Evolutionary conservation across 2,888 invertebrate species (phyloP).

Genomic region (Cantharis flavilabris): DNA sequence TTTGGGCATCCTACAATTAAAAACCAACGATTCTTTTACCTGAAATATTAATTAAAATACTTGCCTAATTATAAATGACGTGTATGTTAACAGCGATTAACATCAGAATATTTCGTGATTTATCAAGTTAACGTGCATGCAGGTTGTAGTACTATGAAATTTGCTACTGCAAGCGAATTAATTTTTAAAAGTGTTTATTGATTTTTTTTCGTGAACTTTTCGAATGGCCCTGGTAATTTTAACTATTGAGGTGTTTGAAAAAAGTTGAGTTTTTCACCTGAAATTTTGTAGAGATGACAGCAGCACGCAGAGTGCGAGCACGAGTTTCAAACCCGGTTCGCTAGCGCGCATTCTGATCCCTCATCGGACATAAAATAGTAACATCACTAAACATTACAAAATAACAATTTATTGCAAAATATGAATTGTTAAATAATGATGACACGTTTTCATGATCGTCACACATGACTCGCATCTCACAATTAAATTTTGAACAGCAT

Average conservation of each 20-base stretch:
- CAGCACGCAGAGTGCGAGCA: slow-evolving; percentile 36
- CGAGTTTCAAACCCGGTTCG: slow-evolving; percentile 32
- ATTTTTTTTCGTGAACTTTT: neutral
- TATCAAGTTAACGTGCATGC: neutral
- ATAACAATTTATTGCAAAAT: slow-evolving; percentile 9
- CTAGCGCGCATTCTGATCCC: slow-evolving; percentile 31
- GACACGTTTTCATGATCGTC: slow-evolving; percentile 18
- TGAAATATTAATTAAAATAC: slow-evolving; percentile 39
- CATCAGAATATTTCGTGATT: neutral
- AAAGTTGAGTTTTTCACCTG: slow-evolving; percentile 30
- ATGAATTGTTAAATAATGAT: neutral
- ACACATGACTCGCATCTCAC: slow-evolving; percentile 24
- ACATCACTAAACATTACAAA: slow-evolving; percentile 29
- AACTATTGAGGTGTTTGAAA: neutral
- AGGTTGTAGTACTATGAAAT: neutral
- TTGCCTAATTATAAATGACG: slow-evolving; percentile 34
- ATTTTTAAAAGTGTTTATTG: neutral
- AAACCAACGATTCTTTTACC: slow-evolving; percentile 31
- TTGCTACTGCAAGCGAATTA: neutral
- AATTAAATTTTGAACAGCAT: slow-evolving; percentile 20
- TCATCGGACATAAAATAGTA: slow-evolving; percentile 20
- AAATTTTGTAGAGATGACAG: slow-evolving; percentile 35
- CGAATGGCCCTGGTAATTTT: neutral
- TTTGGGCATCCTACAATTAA: slow-evolving; percentile 34
- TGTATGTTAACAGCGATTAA: neutral